Evolutionary conservation across 2,113 vertebrate species (phyloP).

Genomic region (Nothoprocta perdicaria): DNA sequence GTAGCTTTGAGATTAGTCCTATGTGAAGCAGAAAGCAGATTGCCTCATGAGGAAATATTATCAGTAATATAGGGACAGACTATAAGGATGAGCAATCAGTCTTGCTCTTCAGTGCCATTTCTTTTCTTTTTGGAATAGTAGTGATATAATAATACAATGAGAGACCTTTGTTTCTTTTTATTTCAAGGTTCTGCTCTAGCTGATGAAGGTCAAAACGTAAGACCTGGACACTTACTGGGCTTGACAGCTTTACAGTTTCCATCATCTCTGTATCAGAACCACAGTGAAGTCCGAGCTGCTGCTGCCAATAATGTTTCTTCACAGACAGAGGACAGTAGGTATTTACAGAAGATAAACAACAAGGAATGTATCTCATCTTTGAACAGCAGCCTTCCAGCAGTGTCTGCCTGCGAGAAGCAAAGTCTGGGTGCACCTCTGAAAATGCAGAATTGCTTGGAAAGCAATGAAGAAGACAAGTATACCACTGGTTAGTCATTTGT

Average conservation of each 20-base stretch:
- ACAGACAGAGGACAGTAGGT: not conserved
- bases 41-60: not conserved
- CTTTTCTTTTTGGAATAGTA: not conserved
- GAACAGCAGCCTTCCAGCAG: conserved; percentile 37
- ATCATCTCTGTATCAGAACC: not conserved
- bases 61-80: not conserved
- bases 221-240: not conserved
- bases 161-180: not conserved
- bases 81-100: not conserved
- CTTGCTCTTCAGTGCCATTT: not conserved
- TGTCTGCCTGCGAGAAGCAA: conserved; percentile 45
- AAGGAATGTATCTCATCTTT: conserved; percentile 39
- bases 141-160: not conserved
- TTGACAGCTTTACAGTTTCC: not conserved
- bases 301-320: not conserved
- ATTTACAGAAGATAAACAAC: conserved; percentile 10
- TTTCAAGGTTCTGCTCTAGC: conserved; percentile 37
- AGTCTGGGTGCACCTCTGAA: conserved; percentile 33
- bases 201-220: conserved; percentile 53
- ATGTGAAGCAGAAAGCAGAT: not conserved
- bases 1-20: not conserved
- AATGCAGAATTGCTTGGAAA: conserved; percentile 45
- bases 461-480: not conserved
- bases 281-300: conserved; percentile 12
- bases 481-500: conserved; percentile 41